Evolutionary conservation across 2,888 invertebrate species (phyloP), one percentile per base, ranked within the genome.

Genomic region (Aspidiotus rigidus): DNA sequence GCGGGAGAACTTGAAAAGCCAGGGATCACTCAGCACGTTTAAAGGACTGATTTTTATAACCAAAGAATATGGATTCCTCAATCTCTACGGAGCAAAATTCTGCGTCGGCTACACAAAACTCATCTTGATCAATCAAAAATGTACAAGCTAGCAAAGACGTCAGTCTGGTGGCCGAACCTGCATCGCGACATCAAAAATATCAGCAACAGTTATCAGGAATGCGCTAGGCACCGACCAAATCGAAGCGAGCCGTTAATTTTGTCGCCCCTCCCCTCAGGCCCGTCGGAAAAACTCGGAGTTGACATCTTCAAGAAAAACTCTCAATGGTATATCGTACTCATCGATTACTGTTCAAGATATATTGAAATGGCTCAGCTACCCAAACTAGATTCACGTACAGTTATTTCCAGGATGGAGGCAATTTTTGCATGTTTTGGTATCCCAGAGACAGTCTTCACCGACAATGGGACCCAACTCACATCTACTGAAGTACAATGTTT

Each of bases 341-440:
- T 53, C 17, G 55, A 55, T 8, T 69, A 69, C 41, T 69, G 54
- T 54, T 69, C 62, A 39, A 69, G 62, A 40, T 69, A 62, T 41
- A 16, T 61, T 1, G 69, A 69, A 8, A 44, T 69, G 39, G 54
- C 49, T 3, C 49, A 10, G 11, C 39, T 64, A 39, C 49, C 28
- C 8, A 54, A 11, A 39, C 40, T 56, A 13, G 40, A 64, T 64
- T 15, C 7, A 10, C n/a, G 55, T 3, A 28, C n/a, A 13, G 6
- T 64, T 0, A 64, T 55, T 53, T n/a, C n/a, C n/a, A n/a, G n/a
- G n/a, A n/a, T n/a, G n/a, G n/a, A n/a, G n/a, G n/a, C n/a, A n/a
- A n/a, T 64, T 40, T 64, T 64, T 55, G 54, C 16, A 5, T 16
- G 56, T 40, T 64, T 55, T 39, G 55, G 56, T 8, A n/a, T 64